Evolutionary conservation across 2,888 invertebrate species (phyloP), one percentile per base, ranked within the genome.

Genomic region (Mesochorus sp.): DNA sequence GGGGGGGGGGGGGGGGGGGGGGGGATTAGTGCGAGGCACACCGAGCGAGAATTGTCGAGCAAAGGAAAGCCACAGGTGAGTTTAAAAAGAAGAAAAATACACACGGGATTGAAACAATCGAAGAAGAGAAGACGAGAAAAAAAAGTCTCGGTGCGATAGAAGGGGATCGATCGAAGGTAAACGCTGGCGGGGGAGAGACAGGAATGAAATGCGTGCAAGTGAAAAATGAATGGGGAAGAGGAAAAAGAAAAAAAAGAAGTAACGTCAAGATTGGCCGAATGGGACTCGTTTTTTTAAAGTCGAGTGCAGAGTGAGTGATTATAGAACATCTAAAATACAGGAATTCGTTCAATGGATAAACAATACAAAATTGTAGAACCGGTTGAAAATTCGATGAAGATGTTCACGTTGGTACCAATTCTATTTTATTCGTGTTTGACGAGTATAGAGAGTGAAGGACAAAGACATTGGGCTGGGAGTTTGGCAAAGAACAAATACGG

Each of bases 51-150:
- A 59, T 31, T 26, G 24, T 57, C 19, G 19, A n/a, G 34, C 68
- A 10, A n/a, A n/a, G n/a, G n/a, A n/a, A 66, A 76, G 64, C 57
- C 59, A 71, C 76, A 76, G 76, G 76, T 66, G 71, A 66, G 14
- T 47, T 47, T 4, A 19, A 19, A 37, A 26, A 19, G 28, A 31
- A 67, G 19, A 49, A n/a, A n/a, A n/a, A 71, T 28, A 59, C 59
- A 71, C 37, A 51, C 28, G 4, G 61, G 26, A 39, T 44, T 64
- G 49, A 19, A 68, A 26, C 5, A 47, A 47, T 47, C 24, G 59
- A 55, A 34, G 21, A 24, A 19, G n/a, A n/a, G 14, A 17, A 34
- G 21, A 21, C n/a, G 4, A 19, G 2, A 21, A 44, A 24, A 10
- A 57, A 4, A 57, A 14, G 21, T 4, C 34, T 14, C n/a, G n/a